Conservation (phyloP, 2,797 vertebrate genomes). For the Cuniculus paca region DNA sequence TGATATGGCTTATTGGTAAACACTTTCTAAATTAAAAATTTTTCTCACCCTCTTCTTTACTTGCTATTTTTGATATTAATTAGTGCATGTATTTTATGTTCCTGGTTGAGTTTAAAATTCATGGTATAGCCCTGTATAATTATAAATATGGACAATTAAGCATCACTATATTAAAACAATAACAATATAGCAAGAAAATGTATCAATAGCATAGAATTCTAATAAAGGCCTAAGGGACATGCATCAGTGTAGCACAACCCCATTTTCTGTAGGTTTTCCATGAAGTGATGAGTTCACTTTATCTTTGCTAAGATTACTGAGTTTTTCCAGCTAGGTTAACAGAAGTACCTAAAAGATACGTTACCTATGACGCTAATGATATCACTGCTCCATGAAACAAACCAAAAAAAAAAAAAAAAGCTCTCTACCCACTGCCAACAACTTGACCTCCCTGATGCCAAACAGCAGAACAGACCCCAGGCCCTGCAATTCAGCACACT, state of each 20-base stretch:
- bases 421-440: not conserved
- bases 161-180: not conserved
- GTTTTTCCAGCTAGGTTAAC: not conserved
- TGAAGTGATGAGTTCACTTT: not conserved
- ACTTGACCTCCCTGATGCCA: no score
- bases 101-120: not conserved
- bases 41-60: not conserved
- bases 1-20: not conserved
- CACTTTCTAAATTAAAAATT: not conserved
- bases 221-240: not conserved
- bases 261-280: not conserved
- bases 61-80: not conserved
- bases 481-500: not conserved
- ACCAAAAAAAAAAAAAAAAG: not conserved
- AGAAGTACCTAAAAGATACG: not conserved
- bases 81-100: not conserved
- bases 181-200: not conserved
- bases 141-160: not conserved
- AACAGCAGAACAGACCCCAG: not conserved
- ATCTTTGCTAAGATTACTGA: not conserved
- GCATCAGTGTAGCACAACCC: not conserved
- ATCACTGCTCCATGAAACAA: not conserved
- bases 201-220: not conserved
- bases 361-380: not conserved
- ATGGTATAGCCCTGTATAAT: not conserved